Evolutionary conservation across 37 sponge, comb jelly and placozoan species (phyloP).

Genomic region (Crambe crambe): DNA sequence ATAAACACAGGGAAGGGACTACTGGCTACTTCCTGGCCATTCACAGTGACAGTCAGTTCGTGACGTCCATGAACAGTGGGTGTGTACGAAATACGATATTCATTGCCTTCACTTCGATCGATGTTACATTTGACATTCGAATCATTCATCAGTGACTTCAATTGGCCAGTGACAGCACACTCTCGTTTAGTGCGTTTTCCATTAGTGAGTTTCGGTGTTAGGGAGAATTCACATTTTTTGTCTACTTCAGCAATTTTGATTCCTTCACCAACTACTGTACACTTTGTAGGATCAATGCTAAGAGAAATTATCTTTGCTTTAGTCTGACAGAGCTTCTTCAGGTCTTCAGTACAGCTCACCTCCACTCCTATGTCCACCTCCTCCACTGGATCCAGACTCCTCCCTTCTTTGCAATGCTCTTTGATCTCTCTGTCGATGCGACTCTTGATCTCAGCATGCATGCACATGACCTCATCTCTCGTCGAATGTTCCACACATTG

Average conservation of each 20-base stretch:
- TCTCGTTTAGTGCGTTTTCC: background rate
- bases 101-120: background rate
- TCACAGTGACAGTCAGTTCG: conserved; percentile 3
- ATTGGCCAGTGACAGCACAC: too few species aligned
- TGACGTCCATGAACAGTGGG: conserved; percentile 20
- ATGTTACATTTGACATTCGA: background rate
- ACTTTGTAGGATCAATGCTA: too few species aligned
- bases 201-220: background rate
- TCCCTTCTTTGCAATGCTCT: background rate
- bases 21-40: conserved; percentile 10
- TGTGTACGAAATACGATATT: conserved; percentile 1
- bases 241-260: background rate
- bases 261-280: background rate
- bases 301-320: background rate
- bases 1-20: conserved; percentile 34
- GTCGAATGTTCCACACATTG: background rate
- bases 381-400: background rate
- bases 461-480: conserved; percentile 13
- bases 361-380: background rate
- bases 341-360: conserved; percentile 1
- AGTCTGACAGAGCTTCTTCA: conserved; percentile 7
- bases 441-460: background rate
- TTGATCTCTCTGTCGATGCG: background rate
- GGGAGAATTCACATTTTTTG: background rate
- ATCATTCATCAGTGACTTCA: background rate